Evolutionary conservation across 64 coral and sea anemone species (phyloP).

Genomic region (Pachyseris speciosa): DNA sequence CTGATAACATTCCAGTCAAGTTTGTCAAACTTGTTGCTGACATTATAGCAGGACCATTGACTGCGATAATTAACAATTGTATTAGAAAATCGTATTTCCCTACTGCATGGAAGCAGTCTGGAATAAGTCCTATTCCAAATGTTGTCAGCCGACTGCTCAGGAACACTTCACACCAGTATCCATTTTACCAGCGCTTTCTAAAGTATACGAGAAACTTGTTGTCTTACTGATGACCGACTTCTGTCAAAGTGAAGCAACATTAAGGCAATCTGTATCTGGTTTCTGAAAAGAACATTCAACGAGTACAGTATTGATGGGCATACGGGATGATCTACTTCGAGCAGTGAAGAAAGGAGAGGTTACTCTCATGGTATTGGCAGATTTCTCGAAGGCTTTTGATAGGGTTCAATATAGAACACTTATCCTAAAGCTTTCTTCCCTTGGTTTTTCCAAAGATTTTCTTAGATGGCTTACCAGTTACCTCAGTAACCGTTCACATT

Average conservation of each 20-base stretch:
- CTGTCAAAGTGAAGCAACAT: not conserved
- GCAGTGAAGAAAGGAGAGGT: constrained; percentile 16
- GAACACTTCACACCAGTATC: constrained; percentile 12
- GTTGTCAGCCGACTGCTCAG: too few species aligned
- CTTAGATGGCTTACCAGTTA: constrained; percentile 37
- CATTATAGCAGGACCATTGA: constrained; percentile 30
- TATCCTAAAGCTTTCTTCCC: constrained; percentile 23
- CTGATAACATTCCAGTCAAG: too few species aligned
- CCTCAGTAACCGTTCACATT: constrained; percentile 38
- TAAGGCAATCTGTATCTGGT: not conserved
- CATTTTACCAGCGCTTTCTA: constrained; percentile 9
- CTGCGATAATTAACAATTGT: constrained; percentile 42
- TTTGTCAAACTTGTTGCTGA: constrained; percentile 42
- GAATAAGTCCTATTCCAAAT: too few species aligned
- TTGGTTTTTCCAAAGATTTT: constrained; percentile 66
- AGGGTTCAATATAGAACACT: constrained; percentile 38
- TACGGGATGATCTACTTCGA: not conserved
- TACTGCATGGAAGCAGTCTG: too few species aligned
- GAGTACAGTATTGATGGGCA: not conserved
- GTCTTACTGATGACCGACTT: not conserved
- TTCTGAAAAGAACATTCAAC: constrained; percentile 35
- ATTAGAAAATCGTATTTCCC: constrained; percentile 32
- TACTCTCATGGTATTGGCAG: not conserved
- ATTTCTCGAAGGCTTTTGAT: too few species aligned
- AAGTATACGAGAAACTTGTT: constrained; percentile 27